Conservation (phyloP, 2,888 invertebrate genomes). For the Ferrisia virgata region DNA sequence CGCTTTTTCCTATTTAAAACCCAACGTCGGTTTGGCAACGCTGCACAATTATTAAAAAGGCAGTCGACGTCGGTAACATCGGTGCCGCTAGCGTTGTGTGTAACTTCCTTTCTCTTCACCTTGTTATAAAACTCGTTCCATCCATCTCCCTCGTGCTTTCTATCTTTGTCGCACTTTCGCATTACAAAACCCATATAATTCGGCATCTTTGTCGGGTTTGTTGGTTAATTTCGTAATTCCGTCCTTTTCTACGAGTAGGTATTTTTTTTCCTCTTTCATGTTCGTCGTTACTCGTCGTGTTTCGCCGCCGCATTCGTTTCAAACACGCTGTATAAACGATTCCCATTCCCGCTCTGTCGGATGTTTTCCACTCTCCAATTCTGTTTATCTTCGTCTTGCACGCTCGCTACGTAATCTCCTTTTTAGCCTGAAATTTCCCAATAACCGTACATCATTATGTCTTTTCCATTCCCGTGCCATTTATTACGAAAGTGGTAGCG, state of each 20-base stretch:
- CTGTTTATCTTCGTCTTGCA: constrained; percentile 36
- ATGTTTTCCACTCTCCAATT: constrained; percentile 22
- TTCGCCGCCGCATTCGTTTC: constrained; percentile 6
- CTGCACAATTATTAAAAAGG: constrained; percentile 40
- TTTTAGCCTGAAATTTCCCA: constrained; percentile 43
- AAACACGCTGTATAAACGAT: not conserved
- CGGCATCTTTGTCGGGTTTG: not conserved
- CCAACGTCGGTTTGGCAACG: constrained; percentile 10
- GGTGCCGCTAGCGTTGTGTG: constrained; percentile 29
- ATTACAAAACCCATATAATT: not conserved
- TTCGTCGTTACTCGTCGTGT: constrained; percentile 9
- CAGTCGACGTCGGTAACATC: constrained; percentile 43
- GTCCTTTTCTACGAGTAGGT: not conserved
- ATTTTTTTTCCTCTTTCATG: constrained; percentile 6
- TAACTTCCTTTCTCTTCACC: constrained; percentile 24
- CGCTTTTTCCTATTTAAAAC: constrained; percentile 37
- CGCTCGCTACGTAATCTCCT: constrained; percentile 27
- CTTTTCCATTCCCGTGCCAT: constrained; percentile 43
- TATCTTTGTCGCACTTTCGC: not conserved
- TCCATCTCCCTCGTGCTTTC: not conserved
- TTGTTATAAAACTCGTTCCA: constrained; percentile 3
- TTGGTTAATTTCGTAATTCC: not conserved
- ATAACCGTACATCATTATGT: constrained; percentile 45
- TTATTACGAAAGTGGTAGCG: constrained; percentile 34
- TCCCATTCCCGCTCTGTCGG: constrained; percentile 15